phyloP scores from a whole-genome alignment of 2,888 invertebrate species.

The Dascillus cervinus region DNA sequence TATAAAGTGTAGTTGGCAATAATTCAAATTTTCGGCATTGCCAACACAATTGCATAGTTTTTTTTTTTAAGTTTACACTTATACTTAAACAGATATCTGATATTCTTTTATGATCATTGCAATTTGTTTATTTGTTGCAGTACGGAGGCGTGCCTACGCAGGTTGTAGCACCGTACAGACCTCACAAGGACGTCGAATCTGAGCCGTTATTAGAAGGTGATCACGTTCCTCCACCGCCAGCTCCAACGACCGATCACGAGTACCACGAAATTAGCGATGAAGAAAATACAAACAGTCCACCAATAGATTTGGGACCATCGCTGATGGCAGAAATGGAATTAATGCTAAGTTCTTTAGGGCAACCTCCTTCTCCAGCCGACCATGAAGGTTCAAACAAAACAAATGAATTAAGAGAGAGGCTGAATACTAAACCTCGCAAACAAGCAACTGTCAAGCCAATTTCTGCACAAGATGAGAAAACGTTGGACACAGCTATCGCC shows the following conservation, averaged over 20 bases:
- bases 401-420: conserved; percentile 58
- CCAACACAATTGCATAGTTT: no score
- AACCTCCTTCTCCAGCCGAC: conserved; percentile 29
- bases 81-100: no score
- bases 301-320: conserved; percentile 78
- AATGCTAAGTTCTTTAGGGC: conserved; percentile 63
- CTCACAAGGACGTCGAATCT: conserved; percentile 73
- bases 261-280: conserved; percentile 81
- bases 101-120: no score
- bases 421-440: conserved; percentile 40
- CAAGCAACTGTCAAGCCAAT: conserved; percentile 74
- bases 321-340: conserved; percentile 85
- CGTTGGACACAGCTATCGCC: conserved; percentile 86
- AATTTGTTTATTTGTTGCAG: conserved; percentile 30
- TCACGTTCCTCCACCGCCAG: conserved; percentile 37
- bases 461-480: conserved; percentile 86
- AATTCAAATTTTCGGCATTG: no score
- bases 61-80: no score
- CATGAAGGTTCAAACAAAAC: conserved; percentile 55
- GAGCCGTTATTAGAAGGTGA: conserved; percentile 51
- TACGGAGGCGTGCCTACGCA: conserved; percentile 78
- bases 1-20: no score
- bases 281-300: conserved; percentile 50
- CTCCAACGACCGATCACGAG: conserved; percentile 54
- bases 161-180: conserved; percentile 82